A percentile compares a stretch with the other conserved stretches of the same genome.
phyloP scores from a whole-genome alignment of 2,888 invertebrate species.

The Tinea semifulvella region DNA sequence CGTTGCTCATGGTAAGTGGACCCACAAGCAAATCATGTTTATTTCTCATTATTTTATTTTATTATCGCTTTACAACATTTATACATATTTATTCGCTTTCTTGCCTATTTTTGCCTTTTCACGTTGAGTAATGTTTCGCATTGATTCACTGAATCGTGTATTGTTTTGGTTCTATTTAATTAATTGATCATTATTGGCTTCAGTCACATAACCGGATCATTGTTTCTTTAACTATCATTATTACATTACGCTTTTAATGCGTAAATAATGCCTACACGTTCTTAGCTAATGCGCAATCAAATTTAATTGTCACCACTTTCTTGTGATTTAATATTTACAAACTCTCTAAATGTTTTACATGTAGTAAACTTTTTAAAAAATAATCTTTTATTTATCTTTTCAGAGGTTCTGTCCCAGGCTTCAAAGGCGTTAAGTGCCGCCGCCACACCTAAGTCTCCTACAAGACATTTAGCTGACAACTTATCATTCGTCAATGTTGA shows the following conservation, averaged over 20 bases:
- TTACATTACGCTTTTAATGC: conserved; percentile 25
- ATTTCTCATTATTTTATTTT: conserved; percentile 32
- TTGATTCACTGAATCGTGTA: conserved; percentile 57
- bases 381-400: conserved; percentile 28
- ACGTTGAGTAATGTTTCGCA: conserved; percentile 65
- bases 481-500: conserved; percentile 56
- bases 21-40: conserved; percentile 41
- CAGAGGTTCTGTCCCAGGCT: conserved; percentile 50
- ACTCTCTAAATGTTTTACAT: neutral
- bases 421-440: conserved; percentile 44
- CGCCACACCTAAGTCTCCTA: conserved; percentile 55
- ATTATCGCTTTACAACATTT: conserved; percentile 42
- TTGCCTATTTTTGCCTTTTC: conserved; percentile 37
- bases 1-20: conserved; percentile 65
- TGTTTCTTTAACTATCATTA: neutral
- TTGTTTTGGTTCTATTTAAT: conserved; percentile 15
- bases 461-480: conserved; percentile 56
- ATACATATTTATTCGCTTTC: conserved; percentile 24
- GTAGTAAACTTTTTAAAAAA: neutral
- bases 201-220: conserved; percentile 10
- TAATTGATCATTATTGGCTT: conserved; percentile 16
- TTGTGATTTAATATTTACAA: neutral
- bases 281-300: neutral
- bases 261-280: conserved; percentile 7
- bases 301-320: neutral